A percentile compares a stretch with the other conserved stretches of the same genome.
These are phyloP conservation scores for Alethe diademata DNA, from an alignment of 2,113 vertebrate genomes.

Conservation along the genomic window DNA sequence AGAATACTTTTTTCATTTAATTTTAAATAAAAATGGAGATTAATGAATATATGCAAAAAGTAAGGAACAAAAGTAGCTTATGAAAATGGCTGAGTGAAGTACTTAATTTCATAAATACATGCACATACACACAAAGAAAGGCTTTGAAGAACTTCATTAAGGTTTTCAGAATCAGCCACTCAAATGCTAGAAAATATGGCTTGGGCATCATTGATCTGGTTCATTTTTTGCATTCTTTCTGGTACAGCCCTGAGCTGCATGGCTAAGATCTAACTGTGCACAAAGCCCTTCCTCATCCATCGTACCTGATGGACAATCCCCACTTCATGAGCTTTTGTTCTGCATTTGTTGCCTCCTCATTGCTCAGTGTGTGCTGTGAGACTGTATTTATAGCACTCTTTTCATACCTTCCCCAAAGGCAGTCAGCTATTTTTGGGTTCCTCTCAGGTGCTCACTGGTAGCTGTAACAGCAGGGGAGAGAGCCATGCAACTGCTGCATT, in stretches of 20 bases:
- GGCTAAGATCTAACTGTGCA: background rate
- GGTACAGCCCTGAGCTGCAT: background rate
- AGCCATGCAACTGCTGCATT: background rate
- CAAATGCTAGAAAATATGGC: background rate
- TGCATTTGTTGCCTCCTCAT: background rate
- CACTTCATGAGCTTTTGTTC: background rate
- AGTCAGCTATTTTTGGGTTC: background rate
- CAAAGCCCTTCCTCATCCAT: background rate
- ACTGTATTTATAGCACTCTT: background rate
- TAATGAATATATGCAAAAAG: background rate
- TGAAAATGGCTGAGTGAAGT: background rate
- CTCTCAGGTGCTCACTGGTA: background rate
- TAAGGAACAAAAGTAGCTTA: background rate
- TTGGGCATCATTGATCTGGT: background rate
- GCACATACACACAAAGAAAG: background rate
- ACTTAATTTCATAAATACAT: background rate
- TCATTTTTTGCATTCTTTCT: background rate
- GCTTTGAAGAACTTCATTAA: background rate
- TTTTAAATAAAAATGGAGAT: slow-evolving; percentile 24
- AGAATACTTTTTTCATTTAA: background rate
- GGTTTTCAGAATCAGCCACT: background rate
- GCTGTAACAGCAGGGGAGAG: background rate
- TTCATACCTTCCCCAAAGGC: background rate
- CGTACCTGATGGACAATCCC: background rate
- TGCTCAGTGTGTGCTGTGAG: background rate